Conservation (phyloP, 2,797 vertebrate genomes). For the Clarias laeviceps region DNA sequence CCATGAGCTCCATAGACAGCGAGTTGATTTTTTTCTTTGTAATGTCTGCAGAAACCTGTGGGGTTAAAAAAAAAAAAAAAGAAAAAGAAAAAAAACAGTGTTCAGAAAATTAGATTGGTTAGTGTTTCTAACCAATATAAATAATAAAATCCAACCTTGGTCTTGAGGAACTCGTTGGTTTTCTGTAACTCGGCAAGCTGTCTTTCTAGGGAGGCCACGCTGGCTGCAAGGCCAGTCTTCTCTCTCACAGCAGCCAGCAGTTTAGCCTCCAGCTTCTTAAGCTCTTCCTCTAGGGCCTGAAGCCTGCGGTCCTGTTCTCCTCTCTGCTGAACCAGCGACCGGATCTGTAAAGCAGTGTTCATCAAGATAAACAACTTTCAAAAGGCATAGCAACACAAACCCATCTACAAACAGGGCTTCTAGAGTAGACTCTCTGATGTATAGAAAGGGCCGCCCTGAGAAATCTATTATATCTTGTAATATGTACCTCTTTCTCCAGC, state of each 20-base stretch:
- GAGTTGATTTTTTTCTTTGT: conserved; percentile 87
- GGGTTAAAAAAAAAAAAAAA: background rate
- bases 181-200: conserved; percentile 84
- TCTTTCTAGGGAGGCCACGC: conserved; percentile 83
- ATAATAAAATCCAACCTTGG: conserved; percentile 79
- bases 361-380: conserved; percentile 5
- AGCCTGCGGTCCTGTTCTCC: conserved; percentile 84
- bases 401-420: background rate
- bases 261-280: conserved; percentile 85
- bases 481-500: conserved; percentile 88
- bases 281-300: conserved; percentile 81
- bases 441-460: background rate
- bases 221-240: conserved; percentile 83
- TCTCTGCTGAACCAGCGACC: conserved; percentile 83
- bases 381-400: background rate
- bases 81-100: background rate
- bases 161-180: conserved; percentile 88
- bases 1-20: conserved; percentile 87
- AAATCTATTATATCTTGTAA: background rate
- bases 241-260: conserved; percentile 82
- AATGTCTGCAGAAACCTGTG: conserved; percentile 86
- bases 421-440: background rate
- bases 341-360: conserved; percentile 75
- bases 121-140: background rate
- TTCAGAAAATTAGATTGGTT: background rate